Evolutionary conservation across 2,888 invertebrate species (phyloP).

Genomic region (Pheosia gnoma): DNA sequence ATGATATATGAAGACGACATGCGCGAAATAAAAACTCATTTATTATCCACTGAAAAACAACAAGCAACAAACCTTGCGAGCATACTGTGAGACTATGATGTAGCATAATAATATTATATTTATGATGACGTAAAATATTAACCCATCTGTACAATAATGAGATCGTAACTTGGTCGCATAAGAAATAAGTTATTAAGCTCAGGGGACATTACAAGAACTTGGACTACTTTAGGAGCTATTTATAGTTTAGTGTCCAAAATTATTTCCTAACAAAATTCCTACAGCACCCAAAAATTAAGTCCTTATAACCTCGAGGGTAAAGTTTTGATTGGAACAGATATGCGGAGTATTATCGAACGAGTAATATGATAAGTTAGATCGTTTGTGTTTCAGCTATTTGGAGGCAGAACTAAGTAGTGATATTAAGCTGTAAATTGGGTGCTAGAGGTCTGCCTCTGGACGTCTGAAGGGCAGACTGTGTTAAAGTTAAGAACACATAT

Average conservation of each 20-base stretch:
- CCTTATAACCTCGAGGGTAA: constrained; percentile 12
- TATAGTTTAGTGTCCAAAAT: no score
- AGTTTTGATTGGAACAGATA: constrained; percentile 29
- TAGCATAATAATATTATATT: no score
- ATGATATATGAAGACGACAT: constrained; percentile 7
- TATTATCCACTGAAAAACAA: constrained; percentile 30
- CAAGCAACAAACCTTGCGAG: constrained; percentile 24
- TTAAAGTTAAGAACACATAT: not conserved
- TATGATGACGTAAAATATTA: no score
- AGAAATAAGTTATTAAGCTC: no score
- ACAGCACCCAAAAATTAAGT: constrained; percentile 14
- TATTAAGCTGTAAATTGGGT: constrained; percentile 3
- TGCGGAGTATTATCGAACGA: constrained; percentile 21
- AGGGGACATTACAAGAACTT: no score
- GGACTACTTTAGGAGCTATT: no score
- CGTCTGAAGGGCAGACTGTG: constrained; percentile 4
- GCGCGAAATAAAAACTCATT: constrained; percentile 39
- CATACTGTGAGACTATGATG: constrained; percentile 25
- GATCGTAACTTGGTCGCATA: no score
- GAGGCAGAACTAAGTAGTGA: constrained; percentile 11
- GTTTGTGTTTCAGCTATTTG: constrained; percentile 22
- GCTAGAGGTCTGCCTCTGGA: not conserved
- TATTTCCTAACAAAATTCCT: not conserved
- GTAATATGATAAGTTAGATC: constrained; percentile 39
- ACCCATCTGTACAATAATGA: no score